Evolutionary conservation across 2,113 vertebrate species (phyloP), one percentile per base, ranked within the genome.

Genomic region (Nibea coibor): DNA sequence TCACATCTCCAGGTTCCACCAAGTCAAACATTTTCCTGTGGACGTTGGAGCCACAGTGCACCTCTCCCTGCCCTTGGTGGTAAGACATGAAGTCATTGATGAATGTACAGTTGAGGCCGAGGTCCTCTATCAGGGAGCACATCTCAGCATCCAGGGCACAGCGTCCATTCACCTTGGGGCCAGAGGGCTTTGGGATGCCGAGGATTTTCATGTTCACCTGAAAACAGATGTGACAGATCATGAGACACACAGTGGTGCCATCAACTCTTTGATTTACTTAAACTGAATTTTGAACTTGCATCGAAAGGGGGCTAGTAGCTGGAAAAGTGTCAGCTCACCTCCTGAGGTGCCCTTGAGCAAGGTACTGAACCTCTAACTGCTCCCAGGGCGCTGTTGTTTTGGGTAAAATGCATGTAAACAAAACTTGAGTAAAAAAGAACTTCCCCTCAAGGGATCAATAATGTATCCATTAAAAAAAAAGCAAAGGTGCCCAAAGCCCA

Each of bases 131-230:
- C 88, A 97, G 93, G 6, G 90, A 84, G 0, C 94, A 82, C 81
- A 96, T 91, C 19, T 91, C 89, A 0, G 35, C 78, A 92, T 99
- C 98, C 88, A 99, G 88, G 71, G 92, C 96, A 57, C 98, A 99
- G 16, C 84, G 90, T 0, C 95, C 96, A 0, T 95, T 93, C 0
- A 95, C 85, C 73, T 94, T 64, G 0, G 98, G 98, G 5, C 98
- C 97, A 0, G 97, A 99, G 0, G 98, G 98, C 81, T 99, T 99
- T 16, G 98, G 97, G 77, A 99, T 92, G 70, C 97, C 97, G 45
- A 99, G 93, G 61, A 95, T 93, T 72, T 94, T 94, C 77, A 99
- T 98, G 94, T 98, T 97, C 67, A 99, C 96, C 98, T 99, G 91
- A 0, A 26, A 4, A 48, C 3, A 5, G n/a, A n/a, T n/a, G n/a